These are phyloP conservation scores for Coranthus polyacanthus DNA, from an alignment of 2,797 vertebrate genomes.

Conservation along the genomic window DNA sequence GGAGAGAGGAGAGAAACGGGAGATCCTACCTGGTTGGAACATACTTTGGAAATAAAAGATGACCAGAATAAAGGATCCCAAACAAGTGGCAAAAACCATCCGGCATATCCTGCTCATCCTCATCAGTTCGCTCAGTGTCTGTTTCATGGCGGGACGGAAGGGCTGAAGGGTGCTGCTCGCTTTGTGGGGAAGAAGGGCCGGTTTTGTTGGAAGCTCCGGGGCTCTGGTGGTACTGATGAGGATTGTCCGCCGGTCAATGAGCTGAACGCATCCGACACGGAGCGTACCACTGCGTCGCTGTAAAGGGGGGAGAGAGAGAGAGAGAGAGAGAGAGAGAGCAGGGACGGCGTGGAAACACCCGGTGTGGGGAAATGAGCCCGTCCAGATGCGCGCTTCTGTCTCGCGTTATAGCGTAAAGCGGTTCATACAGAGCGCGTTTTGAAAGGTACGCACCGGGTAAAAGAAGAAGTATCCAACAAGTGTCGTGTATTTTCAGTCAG, in stretches of 20 bases:
- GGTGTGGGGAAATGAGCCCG: slow-evolving; percentile 57
- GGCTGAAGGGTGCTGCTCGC: slow-evolving; percentile 31
- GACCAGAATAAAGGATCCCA: slow-evolving; percentile 97
- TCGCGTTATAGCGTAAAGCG: background rate
- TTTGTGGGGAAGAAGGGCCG: slow-evolving; percentile 30
- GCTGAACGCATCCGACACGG: slow-evolving; percentile 67
- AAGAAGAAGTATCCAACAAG: no score
- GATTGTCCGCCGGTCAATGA: slow-evolving; percentile 73
- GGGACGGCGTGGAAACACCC: slow-evolving; percentile 10
- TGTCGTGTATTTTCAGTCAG: no score
- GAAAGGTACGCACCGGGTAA: no score
- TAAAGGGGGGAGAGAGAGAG: slow-evolving; percentile 37
- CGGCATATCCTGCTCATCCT: slow-evolving; percentile 97
- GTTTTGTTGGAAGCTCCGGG: slow-evolving; percentile 45
- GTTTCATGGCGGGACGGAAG: slow-evolving; percentile 89
- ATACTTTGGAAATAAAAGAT: slow-evolving; percentile 99
- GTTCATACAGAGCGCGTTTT: no score
- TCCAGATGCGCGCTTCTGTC: slow-evolving; percentile 48
- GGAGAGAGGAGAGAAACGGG: slow-evolving; percentile 24
- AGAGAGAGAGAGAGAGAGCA: no score
- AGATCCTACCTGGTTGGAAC: slow-evolving; percentile 97
- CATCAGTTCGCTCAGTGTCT: slow-evolving; percentile 93
- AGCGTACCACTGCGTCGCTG: slow-evolving; percentile 73
- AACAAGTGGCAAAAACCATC: slow-evolving; percentile 96
- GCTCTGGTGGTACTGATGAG: slow-evolving; percentile 75